Conservation (phyloP, 2,113 vertebrate species). For the Gavialis gangeticus region DNA sequence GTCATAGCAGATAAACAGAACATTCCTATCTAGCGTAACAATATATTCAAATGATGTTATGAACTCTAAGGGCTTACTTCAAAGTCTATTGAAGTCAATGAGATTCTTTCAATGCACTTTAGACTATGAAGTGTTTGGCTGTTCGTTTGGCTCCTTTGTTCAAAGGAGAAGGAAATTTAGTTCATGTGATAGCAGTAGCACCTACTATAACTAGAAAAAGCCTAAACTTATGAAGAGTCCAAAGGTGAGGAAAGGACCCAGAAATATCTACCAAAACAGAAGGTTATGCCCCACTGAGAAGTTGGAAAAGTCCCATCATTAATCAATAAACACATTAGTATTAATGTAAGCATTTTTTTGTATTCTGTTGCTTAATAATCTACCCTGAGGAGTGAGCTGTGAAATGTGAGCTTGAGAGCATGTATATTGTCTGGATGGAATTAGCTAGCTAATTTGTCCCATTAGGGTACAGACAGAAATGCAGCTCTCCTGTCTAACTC, state of each 20-base stretch:
- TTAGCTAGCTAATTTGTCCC: neutral
- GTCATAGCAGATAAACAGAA: neutral
- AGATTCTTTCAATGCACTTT: neutral
- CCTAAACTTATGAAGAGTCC: neutral
- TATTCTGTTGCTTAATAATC: constrained; percentile 41
- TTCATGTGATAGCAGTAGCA: neutral
- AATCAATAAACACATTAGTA: neutral
- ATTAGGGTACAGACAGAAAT: too few relatives aligned
- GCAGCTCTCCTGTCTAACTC: too few relatives aligned
- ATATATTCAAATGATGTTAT: neutral
- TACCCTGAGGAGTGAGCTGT: neutral
- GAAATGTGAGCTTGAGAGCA: neutral
- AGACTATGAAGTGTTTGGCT: neutral
- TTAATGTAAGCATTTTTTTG: neutral
- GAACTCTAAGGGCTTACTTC: neutral
- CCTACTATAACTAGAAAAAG: neutral
- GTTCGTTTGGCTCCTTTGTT: too few relatives aligned
- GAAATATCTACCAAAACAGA: neutral
- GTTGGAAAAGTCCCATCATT: neutral
- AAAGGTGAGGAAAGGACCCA: fast-evolving
- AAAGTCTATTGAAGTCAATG: neutral
- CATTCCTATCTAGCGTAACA: neutral
- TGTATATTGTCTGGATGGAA: neutral
- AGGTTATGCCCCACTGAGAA: neutral
- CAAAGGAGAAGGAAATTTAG: too few relatives aligned